These are phyloP conservation scores for Bucco capensis DNA, from an alignment of 2,113 vertebrate genomes.

Conservation along the genomic window DNA sequence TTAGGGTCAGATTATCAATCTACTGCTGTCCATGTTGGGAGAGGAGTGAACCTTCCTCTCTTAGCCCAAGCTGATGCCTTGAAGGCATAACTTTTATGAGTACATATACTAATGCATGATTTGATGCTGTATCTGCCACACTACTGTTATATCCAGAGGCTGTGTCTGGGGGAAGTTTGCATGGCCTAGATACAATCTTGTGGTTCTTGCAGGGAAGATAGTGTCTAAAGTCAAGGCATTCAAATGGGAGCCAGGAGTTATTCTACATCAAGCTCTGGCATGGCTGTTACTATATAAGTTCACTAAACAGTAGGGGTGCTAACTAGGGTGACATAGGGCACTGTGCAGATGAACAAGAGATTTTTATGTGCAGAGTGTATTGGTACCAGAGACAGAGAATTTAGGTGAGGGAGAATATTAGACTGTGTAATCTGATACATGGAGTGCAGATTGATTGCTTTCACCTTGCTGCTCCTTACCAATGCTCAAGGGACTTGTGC, in stretches of 20 bases:
- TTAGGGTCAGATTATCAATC: background rate
- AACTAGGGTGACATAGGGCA: background rate
- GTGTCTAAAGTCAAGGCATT: background rate
- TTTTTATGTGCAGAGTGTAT: background rate
- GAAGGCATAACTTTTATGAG: background rate
- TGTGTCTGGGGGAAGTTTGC: constrained; percentile 7
- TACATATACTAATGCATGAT: background rate
- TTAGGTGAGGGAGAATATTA: background rate
- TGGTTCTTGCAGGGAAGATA: background rate
- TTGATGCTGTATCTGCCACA: constrained; percentile 14
- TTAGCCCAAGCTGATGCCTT: background rate
- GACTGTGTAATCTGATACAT: background rate
- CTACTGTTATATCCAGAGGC: constrained; percentile 27
- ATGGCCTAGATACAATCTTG: constrained; percentile 1
- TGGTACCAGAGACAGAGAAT: background rate
- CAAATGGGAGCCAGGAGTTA: background rate
- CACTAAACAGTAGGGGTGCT: background rate
- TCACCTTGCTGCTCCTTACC: background rate
- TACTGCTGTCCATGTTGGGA: background rate
- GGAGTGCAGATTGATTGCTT: background rate
- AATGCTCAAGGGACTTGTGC: background rate
- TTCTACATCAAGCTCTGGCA: background rate
- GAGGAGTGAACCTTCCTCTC: background rate
- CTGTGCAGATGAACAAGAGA: background rate
- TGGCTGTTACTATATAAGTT: background rate